Conservation (phyloP, 1,140 invertebrate genomes). For the Diabrotica virgifera region DNA sequence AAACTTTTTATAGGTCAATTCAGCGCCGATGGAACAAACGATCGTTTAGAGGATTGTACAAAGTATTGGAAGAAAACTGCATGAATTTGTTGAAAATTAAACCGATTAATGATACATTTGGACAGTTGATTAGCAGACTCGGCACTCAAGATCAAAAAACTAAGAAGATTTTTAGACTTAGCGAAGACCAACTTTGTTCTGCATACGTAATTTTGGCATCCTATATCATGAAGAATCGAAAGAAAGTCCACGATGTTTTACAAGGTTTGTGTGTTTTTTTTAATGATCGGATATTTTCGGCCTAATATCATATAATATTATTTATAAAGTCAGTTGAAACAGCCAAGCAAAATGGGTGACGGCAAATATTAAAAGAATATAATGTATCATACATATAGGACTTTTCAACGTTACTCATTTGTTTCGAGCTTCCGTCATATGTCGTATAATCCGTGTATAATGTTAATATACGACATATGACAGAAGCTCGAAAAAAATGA, state of each 20-base stretch:
- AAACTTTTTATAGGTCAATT: conserved; percentile 15
- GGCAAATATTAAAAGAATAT: too few relatives aligned
- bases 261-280: conserved; percentile 7
- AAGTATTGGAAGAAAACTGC: conserved; percentile 24
- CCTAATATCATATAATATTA: too few relatives aligned
- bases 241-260: conserved; percentile 18
- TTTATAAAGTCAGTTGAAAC: too few relatives aligned
- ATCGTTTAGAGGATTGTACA: not conserved
- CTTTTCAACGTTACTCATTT: too few relatives aligned
- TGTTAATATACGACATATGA: too few relatives aligned
- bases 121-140: conserved; percentile 18
- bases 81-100: conserved; percentile 27
- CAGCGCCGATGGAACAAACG: conserved; percentile 23
- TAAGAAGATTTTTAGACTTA: conserved; percentile 4
- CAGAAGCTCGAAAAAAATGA: too few relatives aligned
- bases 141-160: not conserved
- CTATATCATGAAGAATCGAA: conserved; percentile 17
- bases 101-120: conserved; percentile 25
- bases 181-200: conserved; percentile 9
- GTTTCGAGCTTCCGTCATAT: too few relatives aligned
- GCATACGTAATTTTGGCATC: conserved; percentile 21
- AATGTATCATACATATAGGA: too few relatives aligned
- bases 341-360: too few relatives aligned
- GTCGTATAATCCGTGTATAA: too few relatives aligned
- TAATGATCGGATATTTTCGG: too few relatives aligned